phyloP scores from a whole-genome alignment of 2,888 invertebrate species.

The Aplocera efformata region DNA sequence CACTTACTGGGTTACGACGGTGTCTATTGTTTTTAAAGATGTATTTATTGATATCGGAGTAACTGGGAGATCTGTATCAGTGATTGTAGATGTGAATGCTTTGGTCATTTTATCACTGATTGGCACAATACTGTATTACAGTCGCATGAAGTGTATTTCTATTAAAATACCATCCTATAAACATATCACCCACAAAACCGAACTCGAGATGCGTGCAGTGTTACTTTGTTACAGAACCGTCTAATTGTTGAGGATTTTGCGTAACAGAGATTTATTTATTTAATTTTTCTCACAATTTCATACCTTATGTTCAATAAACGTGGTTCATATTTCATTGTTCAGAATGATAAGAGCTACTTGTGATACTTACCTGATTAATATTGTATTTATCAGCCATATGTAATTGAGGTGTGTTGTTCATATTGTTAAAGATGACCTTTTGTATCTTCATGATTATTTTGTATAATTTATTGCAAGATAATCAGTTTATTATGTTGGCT shows the following conservation, averaged over 20 bases:
- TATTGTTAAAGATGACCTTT: conserved; percentile 41
- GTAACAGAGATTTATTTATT: no score
- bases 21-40: conserved; percentile 37
- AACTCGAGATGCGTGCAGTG: no score
- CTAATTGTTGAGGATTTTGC: no score
- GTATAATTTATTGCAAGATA: conserved; percentile 37
- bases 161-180: no score
- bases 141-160: no score
- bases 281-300: no score
- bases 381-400: conserved; percentile 43
- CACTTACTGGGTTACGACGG: conserved; percentile 44
- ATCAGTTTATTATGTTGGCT: no score
- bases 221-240: no score
- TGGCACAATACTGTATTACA: no score
- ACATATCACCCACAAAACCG: no score
- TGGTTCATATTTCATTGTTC: conserved; percentile 7
- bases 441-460: conserved; percentile 29
- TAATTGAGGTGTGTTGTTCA: conserved; percentile 41
- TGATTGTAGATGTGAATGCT: conserved; percentile 17
- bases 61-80: conserved; percentile 17
- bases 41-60: conserved; percentile 29
- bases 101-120: conserved; percentile 6
- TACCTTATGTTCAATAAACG: conserved; percentile 4
- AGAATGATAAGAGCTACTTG: conserved; percentile 36
- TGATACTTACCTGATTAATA: no score